Conservation (phyloP, 2,888 invertebrate genomes). For the Agrilus biguttatus region DNA sequence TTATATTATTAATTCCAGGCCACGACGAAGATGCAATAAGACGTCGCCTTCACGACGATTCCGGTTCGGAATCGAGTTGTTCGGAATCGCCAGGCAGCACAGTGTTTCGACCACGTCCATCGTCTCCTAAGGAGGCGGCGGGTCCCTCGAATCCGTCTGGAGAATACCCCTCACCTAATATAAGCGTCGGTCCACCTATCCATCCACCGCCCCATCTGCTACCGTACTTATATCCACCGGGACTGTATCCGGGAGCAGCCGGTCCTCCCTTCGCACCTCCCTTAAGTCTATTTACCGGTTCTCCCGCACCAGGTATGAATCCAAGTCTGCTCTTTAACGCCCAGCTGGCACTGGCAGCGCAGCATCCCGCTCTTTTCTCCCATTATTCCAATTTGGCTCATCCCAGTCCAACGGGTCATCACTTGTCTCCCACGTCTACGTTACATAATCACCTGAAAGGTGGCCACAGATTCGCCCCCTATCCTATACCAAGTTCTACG, state of each 20-base stretch:
- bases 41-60: conserved; percentile 47
- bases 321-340: conserved; percentile 80
- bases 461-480: conserved; percentile 77
- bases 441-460: conserved; percentile 54
- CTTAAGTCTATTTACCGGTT: conserved; percentile 40
- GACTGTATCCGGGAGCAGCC: conserved; percentile 61
- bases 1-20: conserved; percentile 32
- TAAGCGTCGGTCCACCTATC: conserved; percentile 84
- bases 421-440: conserved; percentile 40
- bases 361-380: conserved; percentile 64
- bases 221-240: conserved; percentile 87
- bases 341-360: conserved; percentile 74
- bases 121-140: conserved; percentile 34
- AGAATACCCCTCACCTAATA: conserved; percentile 75
- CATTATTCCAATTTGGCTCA: conserved; percentile 49
- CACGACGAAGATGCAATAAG: conserved; percentile 39
- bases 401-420: conserved; percentile 46
- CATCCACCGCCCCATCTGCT: conserved; percentile 79
- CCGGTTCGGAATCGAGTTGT: conserved; percentile 59
- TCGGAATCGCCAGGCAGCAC: conserved; percentile 42
- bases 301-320: conserved; percentile 51
- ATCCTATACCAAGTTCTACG: conserved; percentile 56
- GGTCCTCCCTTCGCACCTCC: conserved; percentile 55
- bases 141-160: conserved; percentile 35
- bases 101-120: conserved; percentile 28